Percentiles rank a stretch among this genome's conserved stretches.
Evolutionary conservation across 2,888 invertebrate genomes (phyloP).

Genomic region (Nebria salina): DNA sequence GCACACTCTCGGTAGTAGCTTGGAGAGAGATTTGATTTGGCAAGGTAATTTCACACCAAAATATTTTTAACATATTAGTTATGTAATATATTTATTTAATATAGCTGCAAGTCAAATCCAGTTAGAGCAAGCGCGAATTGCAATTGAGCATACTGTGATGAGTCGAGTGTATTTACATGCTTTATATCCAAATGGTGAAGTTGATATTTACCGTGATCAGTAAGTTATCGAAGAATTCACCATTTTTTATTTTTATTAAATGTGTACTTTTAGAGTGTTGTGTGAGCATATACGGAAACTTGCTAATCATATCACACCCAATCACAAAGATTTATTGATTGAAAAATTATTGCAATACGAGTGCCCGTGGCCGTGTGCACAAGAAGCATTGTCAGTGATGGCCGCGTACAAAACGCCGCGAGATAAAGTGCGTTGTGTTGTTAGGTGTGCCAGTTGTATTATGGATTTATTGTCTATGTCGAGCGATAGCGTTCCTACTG

Average conservation of each 20-base stretch:
- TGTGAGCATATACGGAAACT: conserved; percentile 90
- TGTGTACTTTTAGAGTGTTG: conserved; percentile 71
- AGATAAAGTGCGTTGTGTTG: conserved; percentile 82
- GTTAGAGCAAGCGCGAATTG: conserved; percentile 78
- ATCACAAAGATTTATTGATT: conserved; percentile 83
- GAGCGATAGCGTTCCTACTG: conserved; percentile 82
- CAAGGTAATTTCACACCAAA: conserved; percentile 65
- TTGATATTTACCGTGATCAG: conserved; percentile 91
- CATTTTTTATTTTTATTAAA: neutral
- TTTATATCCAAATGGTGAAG: conserved; percentile 96
- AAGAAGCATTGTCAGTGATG: conserved; percentile 86
- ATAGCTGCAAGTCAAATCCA: conserved; percentile 76
- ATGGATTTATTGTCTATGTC: conserved; percentile 93
- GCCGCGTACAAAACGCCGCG: conserved; percentile 90
- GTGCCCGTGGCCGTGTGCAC: conserved; percentile 96
- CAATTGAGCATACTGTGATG: conserved; percentile 92
- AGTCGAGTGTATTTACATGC: conserved; percentile 91
- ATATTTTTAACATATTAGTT: neutral
- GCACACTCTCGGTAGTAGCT: conserved; percentile 72
- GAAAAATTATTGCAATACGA: conserved; percentile 87
- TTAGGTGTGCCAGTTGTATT: conserved; percentile 90
- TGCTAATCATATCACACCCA: conserved; percentile 77
- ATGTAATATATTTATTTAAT: neutral
- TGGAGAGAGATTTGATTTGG: conserved; percentile 78
- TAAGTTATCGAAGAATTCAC: conserved; percentile 62